A percentile compares a stretch with the other conserved stretches of the same genome.
Conservation (phyloP, 2,797 vertebrate genomes). For the Amazonetta brasiliensis region DNA sequence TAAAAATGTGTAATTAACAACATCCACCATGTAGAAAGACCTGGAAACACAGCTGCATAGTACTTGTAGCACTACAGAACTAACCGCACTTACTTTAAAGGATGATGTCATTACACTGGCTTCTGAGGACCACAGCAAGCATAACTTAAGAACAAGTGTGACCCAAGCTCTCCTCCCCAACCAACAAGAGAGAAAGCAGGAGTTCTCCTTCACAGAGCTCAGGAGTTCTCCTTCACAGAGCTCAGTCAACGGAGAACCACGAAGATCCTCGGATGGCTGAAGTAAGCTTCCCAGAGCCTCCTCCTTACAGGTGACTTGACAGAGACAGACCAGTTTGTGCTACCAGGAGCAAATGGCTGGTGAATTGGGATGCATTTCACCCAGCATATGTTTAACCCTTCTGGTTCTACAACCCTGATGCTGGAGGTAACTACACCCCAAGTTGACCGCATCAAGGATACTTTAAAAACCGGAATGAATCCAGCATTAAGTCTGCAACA, state of each 20-base stretch:
- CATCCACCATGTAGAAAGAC: not conserved
- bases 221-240: not conserved
- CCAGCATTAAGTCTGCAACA: not conserved
- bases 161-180: not conserved
- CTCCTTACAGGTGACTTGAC: not conserved
- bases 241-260: not conserved
- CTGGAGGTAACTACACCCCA: not conserved
- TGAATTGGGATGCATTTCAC: not conserved
- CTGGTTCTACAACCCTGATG: not conserved
- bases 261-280: not conserved
- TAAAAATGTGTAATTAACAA: not conserved
- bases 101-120: not conserved
- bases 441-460: not conserved
- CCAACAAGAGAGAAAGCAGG: not conserved
- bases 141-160: not conserved
- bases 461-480: not conserved
- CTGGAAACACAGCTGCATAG: not conserved
- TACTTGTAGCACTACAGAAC: not conserved
- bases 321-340: not conserved
- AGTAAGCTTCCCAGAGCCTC: not conserved
- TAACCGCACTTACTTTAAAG: not conserved
- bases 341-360: fast-evolving
- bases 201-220: not conserved
- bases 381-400: fast-evolving
- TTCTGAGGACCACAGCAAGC: not conserved